Conservation (phyloP, 2,113 vertebrate species). For the Chamaea fasciata region DNA sequence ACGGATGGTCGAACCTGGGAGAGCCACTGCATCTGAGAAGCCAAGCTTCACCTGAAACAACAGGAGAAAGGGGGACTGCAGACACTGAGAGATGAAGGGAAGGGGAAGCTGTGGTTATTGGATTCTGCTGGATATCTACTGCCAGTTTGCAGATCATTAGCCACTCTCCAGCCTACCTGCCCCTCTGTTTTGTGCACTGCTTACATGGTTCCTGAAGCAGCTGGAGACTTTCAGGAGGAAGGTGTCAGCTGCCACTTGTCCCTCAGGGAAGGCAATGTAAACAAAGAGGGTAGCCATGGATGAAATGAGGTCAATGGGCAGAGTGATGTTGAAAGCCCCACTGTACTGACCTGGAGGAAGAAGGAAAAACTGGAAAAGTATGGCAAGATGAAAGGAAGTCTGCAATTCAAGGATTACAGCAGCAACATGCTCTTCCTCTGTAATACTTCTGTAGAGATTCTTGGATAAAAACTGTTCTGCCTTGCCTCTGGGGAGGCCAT, state of each 20-base stretch:
- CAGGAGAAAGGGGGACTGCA: background rate
- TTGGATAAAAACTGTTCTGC: background rate
- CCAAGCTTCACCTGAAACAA: slow-evolving; percentile 69
- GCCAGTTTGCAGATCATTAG: background rate
- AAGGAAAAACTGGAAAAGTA: background rate
- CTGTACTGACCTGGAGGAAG: background rate
- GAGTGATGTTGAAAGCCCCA: slow-evolving; percentile 58
- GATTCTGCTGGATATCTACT: background rate
- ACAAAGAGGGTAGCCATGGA: slow-evolving; percentile 74
- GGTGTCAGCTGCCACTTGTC: slow-evolving; percentile 77
- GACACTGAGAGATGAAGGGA: background rate
- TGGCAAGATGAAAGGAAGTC: background rate
- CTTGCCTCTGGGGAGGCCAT: background rate
- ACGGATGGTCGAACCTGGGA: slow-evolving; percentile 67
- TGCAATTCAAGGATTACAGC: background rate
- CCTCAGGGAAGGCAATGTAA: slow-evolving; percentile 73
- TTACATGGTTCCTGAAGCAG: slow-evolving; percentile 81
- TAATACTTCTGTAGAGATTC: background rate
- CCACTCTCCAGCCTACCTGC: background rate
- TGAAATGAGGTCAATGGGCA: slow-evolving; percentile 59
- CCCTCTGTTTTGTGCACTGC: background rate
- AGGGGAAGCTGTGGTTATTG: background rate
- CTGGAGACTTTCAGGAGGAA: slow-evolving; percentile 64
- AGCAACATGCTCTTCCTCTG: background rate
- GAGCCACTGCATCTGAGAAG: slow-evolving; percentile 66